Evolutionary conservation across 2,888 invertebrate genomes (phyloP), one percentile per base, ranked within the genome.

Genomic region (Parelbella ahira): DNA sequence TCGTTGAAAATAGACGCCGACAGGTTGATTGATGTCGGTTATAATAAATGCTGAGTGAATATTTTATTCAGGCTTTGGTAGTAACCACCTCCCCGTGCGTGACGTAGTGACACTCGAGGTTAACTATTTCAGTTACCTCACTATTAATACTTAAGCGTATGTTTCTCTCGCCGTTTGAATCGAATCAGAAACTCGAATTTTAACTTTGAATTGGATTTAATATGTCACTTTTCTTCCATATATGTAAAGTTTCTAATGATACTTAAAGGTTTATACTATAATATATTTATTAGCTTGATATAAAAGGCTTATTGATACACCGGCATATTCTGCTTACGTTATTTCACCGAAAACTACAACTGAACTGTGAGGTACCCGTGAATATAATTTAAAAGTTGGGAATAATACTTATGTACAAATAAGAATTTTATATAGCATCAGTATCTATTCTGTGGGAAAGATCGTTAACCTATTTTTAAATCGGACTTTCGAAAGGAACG

Each of bases 401-500:
- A n/a, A n/a, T n/a, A n/a, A n/a, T n/a, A n/a, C n/a, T n/a, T n/a
- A n/a, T n/a, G n/a, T n/a, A n/a, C n/a, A n/a, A n/a, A 57, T 60
- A 60, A 61, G 50, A 63, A 62, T 64, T 66, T 65, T 65, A 68
- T 73, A 65, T 58, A 60, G 54, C n/a, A n/a, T n/a, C 53, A 60
- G 60, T 64, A 63, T 64, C 62, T 68, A 62, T 69, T 73, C 62
- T 58, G 63, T 66, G 71, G 75, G 77, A 76, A 72, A 68, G 55
- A 57, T 61, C 70, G 68, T 77, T 81, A 79, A 73, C 81, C 81
- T 71, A 82, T 59, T 75, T 80, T 79, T 76, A 75, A 75, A 81
- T 79, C 66, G 73, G 66, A 73, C 68, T 79, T 77, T 71, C 65
- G 63, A 68, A 77, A 63, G 68, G 68, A 53, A 72, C 66, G 65